phyloP scores from a whole-genome alignment of 2,113 vertebrate species.

The Zeus faber region DNA sequence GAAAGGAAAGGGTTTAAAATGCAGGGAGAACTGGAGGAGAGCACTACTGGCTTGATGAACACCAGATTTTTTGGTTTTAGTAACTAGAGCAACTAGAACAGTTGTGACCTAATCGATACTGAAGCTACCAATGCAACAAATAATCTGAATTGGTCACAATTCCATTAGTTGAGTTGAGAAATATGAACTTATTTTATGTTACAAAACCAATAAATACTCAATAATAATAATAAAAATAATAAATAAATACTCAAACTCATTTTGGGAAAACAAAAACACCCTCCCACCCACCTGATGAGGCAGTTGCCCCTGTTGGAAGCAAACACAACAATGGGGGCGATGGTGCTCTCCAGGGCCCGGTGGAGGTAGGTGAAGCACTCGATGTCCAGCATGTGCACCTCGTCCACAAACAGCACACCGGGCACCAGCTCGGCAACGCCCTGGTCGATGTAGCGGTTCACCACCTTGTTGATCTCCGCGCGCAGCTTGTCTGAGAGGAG shows the following conservation, averaged over 20 bases:
- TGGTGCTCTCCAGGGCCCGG: constrained; percentile 91
- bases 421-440: constrained; percentile 95
- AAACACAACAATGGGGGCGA: constrained; percentile 95
- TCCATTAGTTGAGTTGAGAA: too few species aligned
- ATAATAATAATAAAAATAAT: too few species aligned
- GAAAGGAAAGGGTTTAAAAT: not conserved
- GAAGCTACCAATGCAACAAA: too few species aligned
- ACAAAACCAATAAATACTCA: too few species aligned
- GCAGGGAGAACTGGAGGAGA: not conserved
- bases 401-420: constrained; percentile 93
- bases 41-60: too few species aligned
- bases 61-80: too few species aligned
- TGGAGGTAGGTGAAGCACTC: constrained; percentile 98
- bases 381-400: constrained; percentile 98
- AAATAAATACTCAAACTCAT: too few species aligned
- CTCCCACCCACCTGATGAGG: constrained; percentile 81
- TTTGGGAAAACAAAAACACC: not conserved
- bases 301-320: constrained; percentile 97
- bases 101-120: too few species aligned
- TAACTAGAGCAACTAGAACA: too few species aligned
- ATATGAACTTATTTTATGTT: too few species aligned
- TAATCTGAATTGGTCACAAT: too few species aligned
- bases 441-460: constrained; percentile 98
- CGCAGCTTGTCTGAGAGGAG: constrained; percentile 87
- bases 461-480: constrained; percentile 97